Base-by-base conservation (phyloP, 2,113 vertebrate species). In the Emydura subglobosa region DNA sequence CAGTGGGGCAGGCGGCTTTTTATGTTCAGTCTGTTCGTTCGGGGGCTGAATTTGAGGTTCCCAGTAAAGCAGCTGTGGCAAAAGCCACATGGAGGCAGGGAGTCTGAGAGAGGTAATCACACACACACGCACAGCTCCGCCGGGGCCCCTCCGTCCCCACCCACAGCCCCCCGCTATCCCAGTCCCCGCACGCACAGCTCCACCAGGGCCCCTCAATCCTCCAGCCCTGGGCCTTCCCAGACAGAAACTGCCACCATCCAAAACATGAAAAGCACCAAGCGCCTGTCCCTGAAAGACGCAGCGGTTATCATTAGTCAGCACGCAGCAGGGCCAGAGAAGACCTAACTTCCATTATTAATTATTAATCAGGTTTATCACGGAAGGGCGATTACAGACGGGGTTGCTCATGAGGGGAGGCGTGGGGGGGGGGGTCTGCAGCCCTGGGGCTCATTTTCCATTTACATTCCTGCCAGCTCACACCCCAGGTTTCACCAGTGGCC, bases 21-120 rank as follows among this genome's bases (percentile, higher is more conserved):
- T 92, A 76, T 92, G 79, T 87, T 79, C 39, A 54, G 80, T 59
- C 85, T 87, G 29, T 53, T 76, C 53, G 25, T 84, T 44, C 50
- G 39, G 85, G 57, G 72, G 89, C n/a, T 39, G 89, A 81, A 85
- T 49, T 27, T 24, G 65, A 83, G 83, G 80, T 50, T 78, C 80
- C 51, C 49, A 10, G n/a, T 68, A 92, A 83, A 92, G 54, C 90
- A 87, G 61, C 86, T 53, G n/a, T 87, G 90, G 79, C 90, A 65
- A 74, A 54, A 68, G 44, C 44, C 25, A 16, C 24, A 24, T 31
- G 65, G 55, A 27, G 44, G 80, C 47, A 81, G 14, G 61, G 61
- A 65, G 16, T 34, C 61, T 34, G 31, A 65, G 61, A 65, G 17
- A n/a, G 16, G 8, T 9, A 19, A 19, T 39, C 65, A 22, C 65